Evolutionary conservation across 2,888 invertebrate genomes (phyloP).

Genomic region (Epicampocera succincta): DNA sequence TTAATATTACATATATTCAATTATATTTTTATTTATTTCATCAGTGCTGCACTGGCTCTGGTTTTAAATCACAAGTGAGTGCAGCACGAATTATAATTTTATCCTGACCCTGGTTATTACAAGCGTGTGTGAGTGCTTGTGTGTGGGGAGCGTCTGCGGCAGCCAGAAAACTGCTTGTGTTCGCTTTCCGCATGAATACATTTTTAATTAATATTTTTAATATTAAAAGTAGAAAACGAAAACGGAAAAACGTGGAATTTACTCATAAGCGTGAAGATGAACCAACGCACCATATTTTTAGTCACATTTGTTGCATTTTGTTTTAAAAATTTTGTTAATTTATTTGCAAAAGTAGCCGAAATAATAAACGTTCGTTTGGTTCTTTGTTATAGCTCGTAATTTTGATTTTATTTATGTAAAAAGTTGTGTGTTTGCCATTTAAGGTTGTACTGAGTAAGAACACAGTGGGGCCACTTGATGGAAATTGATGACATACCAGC

Average conservation of each 20-base stretch:
- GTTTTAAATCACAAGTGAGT: slow-evolving; percentile 9
- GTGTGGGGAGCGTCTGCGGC: not conserved
- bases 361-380: slow-evolving; percentile 44
- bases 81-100: slow-evolving; percentile 36
- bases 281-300: slow-evolving; percentile 3
- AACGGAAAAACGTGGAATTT: slow-evolving; percentile 19
- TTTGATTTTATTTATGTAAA: slow-evolving; percentile 54
- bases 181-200: slow-evolving; percentile 50
- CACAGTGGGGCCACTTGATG: slow-evolving; percentile 2
- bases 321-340: slow-evolving; percentile 22
- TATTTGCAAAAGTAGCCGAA: slow-evolving; percentile 36
- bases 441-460: not conserved
- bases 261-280: slow-evolving; percentile 11
- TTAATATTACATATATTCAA: slow-evolving; percentile 10
- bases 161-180: slow-evolving; percentile 15
- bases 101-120: slow-evolving; percentile 40
- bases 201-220: slow-evolving; percentile 58
- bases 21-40: slow-evolving; percentile 39
- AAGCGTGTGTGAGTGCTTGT: not conserved
- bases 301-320: slow-evolving; percentile 19
- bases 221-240: slow-evolving; percentile 44
- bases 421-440: slow-evolving; percentile 13
- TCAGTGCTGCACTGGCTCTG: not conserved
- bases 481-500: not conserved
- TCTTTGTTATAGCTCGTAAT: slow-evolving; percentile 34